Evolutionary conservation across 2,797 vertebrate species (phyloP), one percentile per base, ranked within the genome.

Genomic region (Enteromius treurensis): DNA sequence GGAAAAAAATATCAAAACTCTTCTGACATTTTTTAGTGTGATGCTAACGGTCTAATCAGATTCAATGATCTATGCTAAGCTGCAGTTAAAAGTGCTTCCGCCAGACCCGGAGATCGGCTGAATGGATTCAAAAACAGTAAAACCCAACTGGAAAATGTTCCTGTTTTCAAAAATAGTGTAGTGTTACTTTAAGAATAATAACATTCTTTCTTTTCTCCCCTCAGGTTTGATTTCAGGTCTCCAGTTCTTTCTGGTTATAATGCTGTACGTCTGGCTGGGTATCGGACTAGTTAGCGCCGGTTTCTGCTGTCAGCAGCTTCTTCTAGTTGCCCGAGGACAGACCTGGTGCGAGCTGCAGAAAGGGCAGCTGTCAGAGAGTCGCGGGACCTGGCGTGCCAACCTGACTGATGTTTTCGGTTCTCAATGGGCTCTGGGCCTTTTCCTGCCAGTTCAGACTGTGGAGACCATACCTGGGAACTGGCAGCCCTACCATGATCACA

Each of bases 251-350:
- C 95, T 99, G 90, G 96, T 99, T 90, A 95, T 99, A 91, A 99
- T 99, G 98, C 95, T 99, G 19, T 98, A 99, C 65, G 96, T 99
- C 91, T 99, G 98, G 98, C 94, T 99, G 76, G 98, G 97, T 85
- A 96, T 99, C 0, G 98, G 98, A 81, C 93, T 99, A 92, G 97
- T 98, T 87, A 98, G 97, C 0, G 97, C 97, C 0, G 98, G 97
- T 64, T 99, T 99, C 94, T 99, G 97, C 88, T 98, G 96, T 92
- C 98, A 99, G 90, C 98, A 99, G 94, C 93, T 99, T 88, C 93
- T 99, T 89, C 90, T 99, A 92, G 96, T 99, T 87, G 95, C 97
- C 76, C 95, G 96, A 0, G 98, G 98, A 10, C 97, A 98, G 91
- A 98, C 97, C 0, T 96, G 96, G 91, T 97, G 97, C 91, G 96